Base-by-base conservation (phyloP, 2,888 invertebrate species). In the Orthonychiurus folsomi region DNA sequence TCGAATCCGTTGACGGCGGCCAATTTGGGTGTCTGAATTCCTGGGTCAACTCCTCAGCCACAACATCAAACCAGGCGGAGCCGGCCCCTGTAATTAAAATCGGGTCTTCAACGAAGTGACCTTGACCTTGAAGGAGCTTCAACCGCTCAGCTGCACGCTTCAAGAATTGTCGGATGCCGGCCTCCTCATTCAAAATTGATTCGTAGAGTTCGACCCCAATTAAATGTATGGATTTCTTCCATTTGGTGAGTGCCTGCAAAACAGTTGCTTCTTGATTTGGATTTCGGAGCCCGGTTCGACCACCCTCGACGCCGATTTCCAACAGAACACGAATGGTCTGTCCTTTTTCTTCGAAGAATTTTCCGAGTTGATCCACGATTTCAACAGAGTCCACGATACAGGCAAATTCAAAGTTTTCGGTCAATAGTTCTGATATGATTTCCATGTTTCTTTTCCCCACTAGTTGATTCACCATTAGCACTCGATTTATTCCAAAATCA, bases 151-250 rank as follows among this genome's bases (percentile, higher is more conserved):
- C 60, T 23, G 37, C 56, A 12, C 37, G 20, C 3, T 26, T 18
- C 15, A 56, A 25, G 47, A 69, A 63, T 1, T 62, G 37, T 3
- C 64, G 59, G 15, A 69, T 56, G n/a, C 15, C 26, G 2, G 57
- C 24, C 25, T 66, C 67, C 2, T 28, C 48, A 27, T 63, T 53
- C 1, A 66, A 23, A 50, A 69, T 56, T 27, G 69, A 69, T 66
- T 70, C 70, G 48, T 56, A 70, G 59, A 70, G 66, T 65, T 70
- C 70, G 12, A 70, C 50, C 2, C 70, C 70, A 12, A 66, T 62
- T 0, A 66, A 48, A 23, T 53, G 52, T 23, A 69, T 48, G 0
- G 67, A 60, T 3, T 48, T 28, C 28, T 26, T 20, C 65, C 68
- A 66, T 3, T 61, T 63, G 25, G 50, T 2, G 1, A 70, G 56